Evolutionary conservation across 2,113 vertebrate genomes (phyloP).

Genomic region (Notechis scutatus): DNA sequence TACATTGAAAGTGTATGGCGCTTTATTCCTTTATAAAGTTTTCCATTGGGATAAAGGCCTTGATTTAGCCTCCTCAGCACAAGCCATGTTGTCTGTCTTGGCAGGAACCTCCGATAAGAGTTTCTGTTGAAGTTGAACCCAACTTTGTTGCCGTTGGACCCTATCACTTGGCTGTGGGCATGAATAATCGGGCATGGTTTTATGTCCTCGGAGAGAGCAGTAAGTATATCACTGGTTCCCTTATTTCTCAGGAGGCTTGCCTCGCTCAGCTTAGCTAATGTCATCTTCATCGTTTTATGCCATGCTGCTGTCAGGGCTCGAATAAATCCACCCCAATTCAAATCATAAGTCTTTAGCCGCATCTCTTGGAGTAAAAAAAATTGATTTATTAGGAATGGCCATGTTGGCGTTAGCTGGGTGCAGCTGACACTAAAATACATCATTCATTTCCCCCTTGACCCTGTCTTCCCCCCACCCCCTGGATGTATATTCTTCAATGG

Average conservation of each 20-base stretch:
- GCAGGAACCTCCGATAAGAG: conserved; percentile 81
- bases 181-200: conserved; percentile 99
- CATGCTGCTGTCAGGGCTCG: background rate
- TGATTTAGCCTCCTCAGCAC: background rate
- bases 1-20: conserved; percentile 85
- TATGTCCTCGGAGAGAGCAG: conserved; percentile 84
- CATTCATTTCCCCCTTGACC: too few relatives aligned
- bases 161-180: conserved; percentile 91
- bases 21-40: conserved; percentile 41
- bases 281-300: conserved; percentile 12
- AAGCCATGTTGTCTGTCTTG: conserved; percentile 21
- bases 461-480: too few relatives aligned
- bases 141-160: conserved; percentile 90
- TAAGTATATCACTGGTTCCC: conserved; percentile 59
- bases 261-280: background rate
- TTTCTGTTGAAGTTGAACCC: conserved; percentile 92
- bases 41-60: conserved; percentile 27
- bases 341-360: too few relatives aligned
- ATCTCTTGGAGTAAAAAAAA: too few relatives aligned
- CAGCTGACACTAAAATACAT: too few relatives aligned
- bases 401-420: too few relatives aligned
- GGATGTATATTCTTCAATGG: too few relatives aligned
- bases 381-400: too few relatives aligned
- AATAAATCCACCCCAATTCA: too few relatives aligned
- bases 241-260: conserved; percentile 9